A percentile compares a stretch with the other conserved stretches of the same genome.
These are phyloP conservation scores for Pachycephala philippinensis DNA, from an alignment of 2,113 vertebrate species.

Conservation along the genomic window DNA sequence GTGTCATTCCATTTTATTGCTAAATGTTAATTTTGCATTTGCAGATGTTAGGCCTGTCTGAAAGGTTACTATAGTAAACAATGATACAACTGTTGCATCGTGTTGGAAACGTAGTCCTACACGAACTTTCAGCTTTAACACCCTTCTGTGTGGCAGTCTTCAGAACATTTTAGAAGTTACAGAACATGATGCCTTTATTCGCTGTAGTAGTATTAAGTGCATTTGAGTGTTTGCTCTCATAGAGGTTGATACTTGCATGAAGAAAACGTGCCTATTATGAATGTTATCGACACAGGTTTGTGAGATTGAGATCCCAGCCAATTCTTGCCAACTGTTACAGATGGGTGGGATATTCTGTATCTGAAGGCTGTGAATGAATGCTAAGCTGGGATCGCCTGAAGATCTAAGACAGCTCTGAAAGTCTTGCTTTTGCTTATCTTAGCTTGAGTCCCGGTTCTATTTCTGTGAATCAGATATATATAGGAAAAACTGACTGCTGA, in stretches of 20 bases:
- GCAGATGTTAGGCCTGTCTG: not conserved
- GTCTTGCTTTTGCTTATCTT: constrained; percentile 57
- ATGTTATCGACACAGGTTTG: not conserved
- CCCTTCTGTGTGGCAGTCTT: not conserved
- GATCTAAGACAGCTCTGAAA: not conserved
- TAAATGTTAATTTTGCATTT: not conserved
- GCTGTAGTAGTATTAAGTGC: not conserved
- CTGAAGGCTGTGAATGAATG: not conserved
- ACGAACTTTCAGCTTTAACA: not conserved
- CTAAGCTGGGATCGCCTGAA: not conserved
- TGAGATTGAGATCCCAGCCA: not conserved
- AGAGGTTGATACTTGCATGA: not conserved
- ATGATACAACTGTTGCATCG: not conserved
- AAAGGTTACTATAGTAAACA: not conserved
- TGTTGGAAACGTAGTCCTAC: not conserved
- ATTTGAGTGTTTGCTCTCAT: not conserved
- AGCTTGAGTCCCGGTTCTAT: constrained; percentile 59
- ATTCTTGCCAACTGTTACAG: not conserved
- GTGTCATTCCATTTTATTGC: not conserved
- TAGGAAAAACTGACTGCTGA: constrained; percentile 62
- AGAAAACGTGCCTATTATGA: not conserved
- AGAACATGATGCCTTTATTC: not conserved
- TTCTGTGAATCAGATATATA: constrained; percentile 65
- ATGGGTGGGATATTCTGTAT: not conserved
- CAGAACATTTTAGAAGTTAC: not conserved